Base-by-base conservation (phyloP, 1,140 invertebrate genomes). In the Drosophila repleta region DNA sequence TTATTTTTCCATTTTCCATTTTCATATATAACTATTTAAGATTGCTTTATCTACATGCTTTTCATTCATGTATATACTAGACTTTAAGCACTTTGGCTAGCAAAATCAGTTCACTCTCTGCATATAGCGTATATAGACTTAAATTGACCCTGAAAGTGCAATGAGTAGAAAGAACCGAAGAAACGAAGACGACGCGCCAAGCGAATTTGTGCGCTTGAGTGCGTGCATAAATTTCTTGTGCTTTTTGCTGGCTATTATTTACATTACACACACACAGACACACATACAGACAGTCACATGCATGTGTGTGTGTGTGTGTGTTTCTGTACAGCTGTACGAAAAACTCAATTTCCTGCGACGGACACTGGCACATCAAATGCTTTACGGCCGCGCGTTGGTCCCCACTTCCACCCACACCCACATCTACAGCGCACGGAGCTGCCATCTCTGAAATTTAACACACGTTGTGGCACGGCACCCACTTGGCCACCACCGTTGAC, bases 261-360 rank as follows among this genome's bases (percentile, higher is more conserved):
- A 75, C 76, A 69, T 63, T 58, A 62, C 56, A 61, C 69, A 74
- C 32, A 74, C 45, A 62, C 43, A 60, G 46, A 37, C 29, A 66
- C 45, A 53, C 29, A 56, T 29, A 53, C 6, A 58, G n/a, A 43
- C 39, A 43, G 32, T n/a, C n/a, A 3, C 6, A 26, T 26, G 3
- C 6, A 29, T 29, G 29, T 29, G 26, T 21, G 46, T 26, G 20
- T 24, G 20, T 43, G 17, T n/a, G 35, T 52, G 39, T 43, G 29
- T 46, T 17, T 2, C 39, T 55, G 61, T 67, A 58, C 74, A 83
- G 79, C 78, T 81, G 80, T 65, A 75, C 24, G 79, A 85, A 76
- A 88, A 87, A 87, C 83, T 88, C 83, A 87, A 87, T 87, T 87
- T 87, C 83, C 83, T 87, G 77, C 48, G 48, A 48, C 63, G 65